A percentile compares a stretch with the other conserved stretches of the same genome.
Evolutionary conservation across 37 sponge, comb jelly and placozoan genomes (phyloP).

Genomic region (Cliona cf. orientalis): DNA sequence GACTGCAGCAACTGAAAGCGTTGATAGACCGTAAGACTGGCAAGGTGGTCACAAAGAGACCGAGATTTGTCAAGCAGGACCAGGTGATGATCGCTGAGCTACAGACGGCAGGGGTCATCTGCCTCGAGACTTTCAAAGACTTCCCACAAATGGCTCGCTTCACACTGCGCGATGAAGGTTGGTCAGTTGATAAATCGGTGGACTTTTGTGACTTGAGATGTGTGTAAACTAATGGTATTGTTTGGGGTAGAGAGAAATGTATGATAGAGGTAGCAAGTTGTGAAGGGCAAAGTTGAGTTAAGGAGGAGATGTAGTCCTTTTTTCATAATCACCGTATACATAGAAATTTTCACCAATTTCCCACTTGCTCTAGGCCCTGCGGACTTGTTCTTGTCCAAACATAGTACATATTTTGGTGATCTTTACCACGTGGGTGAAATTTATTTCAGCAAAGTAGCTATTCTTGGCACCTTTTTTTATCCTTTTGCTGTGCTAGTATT

Average conservation of each 20-base stretch:
- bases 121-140: conserved; percentile 94
- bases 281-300: no score
- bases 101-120: conserved; percentile 88
- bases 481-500: no score
- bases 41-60: conserved; percentile 67
- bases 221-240: background rate
- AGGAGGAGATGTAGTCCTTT: no score
- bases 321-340: no score
- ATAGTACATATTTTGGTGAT: no score
- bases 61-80: conserved; percentile 96
- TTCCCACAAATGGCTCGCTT: conserved; percentile 99
- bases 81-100: conserved; percentile 83
- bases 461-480: no score
- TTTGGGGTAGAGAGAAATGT: background rate
- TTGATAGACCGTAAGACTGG: conserved; percentile 95
- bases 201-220: background rate
- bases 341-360: no score
- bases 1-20: conserved; percentile 77
- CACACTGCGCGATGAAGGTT: conserved; percentile 98
- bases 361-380: no score
- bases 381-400: no score
- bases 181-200: background rate
- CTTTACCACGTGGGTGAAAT: no score
- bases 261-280: no score
- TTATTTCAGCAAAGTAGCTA: no score